Evolutionary conservation across 2,113 vertebrate genomes (phyloP).

Genomic region (Malurus elegans): DNA sequence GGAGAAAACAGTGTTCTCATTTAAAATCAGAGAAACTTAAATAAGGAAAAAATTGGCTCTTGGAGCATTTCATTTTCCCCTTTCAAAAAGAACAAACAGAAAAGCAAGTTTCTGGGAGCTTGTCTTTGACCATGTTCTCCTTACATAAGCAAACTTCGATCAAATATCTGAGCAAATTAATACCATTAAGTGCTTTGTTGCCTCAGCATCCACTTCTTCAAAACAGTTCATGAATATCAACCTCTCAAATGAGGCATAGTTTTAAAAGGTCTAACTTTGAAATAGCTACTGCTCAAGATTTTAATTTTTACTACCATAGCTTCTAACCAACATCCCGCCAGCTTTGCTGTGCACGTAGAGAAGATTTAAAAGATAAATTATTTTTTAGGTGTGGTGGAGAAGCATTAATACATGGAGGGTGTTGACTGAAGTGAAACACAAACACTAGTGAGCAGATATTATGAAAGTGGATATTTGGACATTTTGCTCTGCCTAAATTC

Average conservation of each 20-base stretch:
- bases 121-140: not conserved
- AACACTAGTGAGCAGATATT: not conserved
- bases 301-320: not conserved
- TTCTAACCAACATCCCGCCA: not conserved
- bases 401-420: not conserved
- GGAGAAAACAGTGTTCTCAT: not conserved
- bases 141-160: not conserved
- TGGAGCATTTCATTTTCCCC: not conserved
- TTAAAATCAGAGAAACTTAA: not conserved
- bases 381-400: not conserved
- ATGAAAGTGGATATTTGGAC: not conserved
- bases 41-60: not conserved
- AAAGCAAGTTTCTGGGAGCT: not conserved
- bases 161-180: not conserved
- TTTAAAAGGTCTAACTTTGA: not conserved
- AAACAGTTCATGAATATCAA: not conserved
- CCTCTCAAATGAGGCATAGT: not conserved
- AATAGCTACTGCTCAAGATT: not conserved
- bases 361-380: slow-evolving; percentile 10
- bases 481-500: not conserved
- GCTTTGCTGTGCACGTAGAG: not conserved
- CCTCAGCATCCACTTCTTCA: not conserved
- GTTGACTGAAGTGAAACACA: not conserved
- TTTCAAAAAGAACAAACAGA: not conserved
- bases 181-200: not conserved